Conservation (phyloP, 92 coral and sea anemone species). For the Pocillopora grandis region DNA sequence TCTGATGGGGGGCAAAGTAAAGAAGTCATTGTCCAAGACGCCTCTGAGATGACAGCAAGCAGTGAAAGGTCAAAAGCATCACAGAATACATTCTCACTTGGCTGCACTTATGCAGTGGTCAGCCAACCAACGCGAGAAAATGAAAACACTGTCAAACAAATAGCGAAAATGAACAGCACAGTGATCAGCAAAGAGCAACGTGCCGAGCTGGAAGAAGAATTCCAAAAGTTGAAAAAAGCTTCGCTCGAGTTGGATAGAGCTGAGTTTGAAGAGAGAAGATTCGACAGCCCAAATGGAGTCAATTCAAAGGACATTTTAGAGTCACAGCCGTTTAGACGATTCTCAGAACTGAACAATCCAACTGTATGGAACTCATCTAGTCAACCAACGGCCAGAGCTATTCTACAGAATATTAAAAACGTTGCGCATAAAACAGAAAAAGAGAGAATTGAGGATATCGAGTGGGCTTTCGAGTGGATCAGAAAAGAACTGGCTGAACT, state of each 20-base stretch:
- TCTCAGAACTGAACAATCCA: slow-evolving; percentile 19
- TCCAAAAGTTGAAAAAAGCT: slow-evolving; percentile 29
- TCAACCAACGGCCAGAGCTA: slow-evolving; percentile 57
- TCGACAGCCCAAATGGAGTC: neutral
- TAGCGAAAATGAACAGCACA: slow-evolving; percentile 16
- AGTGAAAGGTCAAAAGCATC: slow-evolving; percentile 60
- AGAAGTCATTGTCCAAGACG: neutral
- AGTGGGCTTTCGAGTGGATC: slow-evolving; percentile 82
- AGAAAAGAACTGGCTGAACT: slow-evolving; percentile 79
- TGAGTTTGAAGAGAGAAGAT: slow-evolving; percentile 19
- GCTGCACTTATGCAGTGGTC: slow-evolving; percentile 67
- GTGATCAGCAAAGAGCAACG: slow-evolving; percentile 26
- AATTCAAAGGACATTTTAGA: slow-evolving; percentile 5
- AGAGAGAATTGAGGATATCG: slow-evolving; percentile 73
- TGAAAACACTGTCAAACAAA: slow-evolving; percentile 4
- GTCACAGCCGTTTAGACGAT: slow-evolving; percentile 19
- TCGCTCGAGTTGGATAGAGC: slow-evolving; percentile 40
- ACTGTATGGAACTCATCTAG: neutral
- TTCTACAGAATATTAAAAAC: slow-evolving; percentile 60
- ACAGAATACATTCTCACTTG: slow-evolving; percentile 52
- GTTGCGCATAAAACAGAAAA: slow-evolving; percentile 63
- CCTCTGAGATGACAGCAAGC: slow-evolving; percentile 29
- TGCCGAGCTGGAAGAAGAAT: slow-evolving; percentile 27
- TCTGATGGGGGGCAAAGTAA: slow-evolving; percentile 7
- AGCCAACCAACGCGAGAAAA: slow-evolving; percentile 54